phyloP scores from a whole-genome alignment of 2,797 vertebrate species.

The Siniperca obscura region DNA sequence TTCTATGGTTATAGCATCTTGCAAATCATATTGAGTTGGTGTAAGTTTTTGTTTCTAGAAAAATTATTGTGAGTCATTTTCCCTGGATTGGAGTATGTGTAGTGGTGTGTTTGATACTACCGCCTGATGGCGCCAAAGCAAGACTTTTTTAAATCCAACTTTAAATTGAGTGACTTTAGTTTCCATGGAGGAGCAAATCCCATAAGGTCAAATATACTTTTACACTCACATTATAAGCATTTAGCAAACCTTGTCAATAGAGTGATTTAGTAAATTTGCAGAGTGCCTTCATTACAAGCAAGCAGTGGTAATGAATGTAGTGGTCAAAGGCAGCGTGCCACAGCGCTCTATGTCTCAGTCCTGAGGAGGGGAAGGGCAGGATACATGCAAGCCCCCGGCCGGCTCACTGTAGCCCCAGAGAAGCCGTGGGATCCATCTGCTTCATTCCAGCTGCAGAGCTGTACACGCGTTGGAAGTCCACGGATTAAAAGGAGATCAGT shows the following conservation, averaged over 20 bases:
- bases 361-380: slow-evolving; percentile 10
- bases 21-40: neutral
- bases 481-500: slow-evolving; percentile 80
- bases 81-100: neutral
- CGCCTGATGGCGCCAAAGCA: neutral
- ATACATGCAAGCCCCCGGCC: slow-evolving; percentile 23
- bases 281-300: slow-evolving; percentile 8
- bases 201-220: neutral
- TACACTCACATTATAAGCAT: neutral
- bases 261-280: neutral
- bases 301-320: neutral
- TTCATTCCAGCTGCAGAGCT: slow-evolving; percentile 69
- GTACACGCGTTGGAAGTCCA: slow-evolving; percentile 70
- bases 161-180: slow-evolving; percentile 7
- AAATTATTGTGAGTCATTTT: neutral
- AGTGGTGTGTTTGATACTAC: neutral
- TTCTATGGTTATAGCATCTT: neutral
- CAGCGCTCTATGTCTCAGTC: neutral
- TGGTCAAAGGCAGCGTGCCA: slow-evolving; percentile 15
- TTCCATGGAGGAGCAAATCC: neutral
- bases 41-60: neutral
- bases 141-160: neutral
- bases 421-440: slow-evolving; percentile 74
- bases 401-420: slow-evolving; percentile 43
- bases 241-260: neutral